These are phyloP conservation scores for Drosophila ananassae DNA, from an alignment of 1,140 invertebrate genomes.

Conservation along the genomic window DNA sequence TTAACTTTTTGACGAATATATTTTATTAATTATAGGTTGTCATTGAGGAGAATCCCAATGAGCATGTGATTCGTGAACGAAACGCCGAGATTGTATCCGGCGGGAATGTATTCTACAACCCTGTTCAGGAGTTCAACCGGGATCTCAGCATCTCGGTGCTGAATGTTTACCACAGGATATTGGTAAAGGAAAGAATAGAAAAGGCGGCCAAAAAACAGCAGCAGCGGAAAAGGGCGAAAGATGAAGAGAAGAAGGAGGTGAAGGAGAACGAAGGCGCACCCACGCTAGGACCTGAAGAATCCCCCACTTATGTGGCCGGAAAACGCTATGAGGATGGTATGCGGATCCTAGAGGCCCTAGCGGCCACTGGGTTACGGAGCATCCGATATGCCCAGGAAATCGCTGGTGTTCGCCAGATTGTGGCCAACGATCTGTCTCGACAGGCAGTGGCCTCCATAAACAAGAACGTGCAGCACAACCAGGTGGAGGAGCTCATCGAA, in stretches of 20 bases:
- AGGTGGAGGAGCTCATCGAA: conserved; percentile 89
- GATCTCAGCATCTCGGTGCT: conserved; percentile 92
- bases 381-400: conserved; percentile 98
- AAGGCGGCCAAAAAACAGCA: conserved; percentile 61
- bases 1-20: neutral
- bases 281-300: neutral
- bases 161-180: conserved; percentile 86
- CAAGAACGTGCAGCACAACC: conserved; percentile 92
- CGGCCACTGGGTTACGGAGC: conserved; percentile 95
- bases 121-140: conserved; percentile 98
- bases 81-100: conserved; percentile 77
- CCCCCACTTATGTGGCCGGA: conserved; percentile 45
- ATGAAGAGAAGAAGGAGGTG: conserved; percentile 24
- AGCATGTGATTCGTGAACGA: conserved; percentile 66
- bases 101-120: conserved; percentile 97
- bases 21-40: neutral
- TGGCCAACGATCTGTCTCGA: conserved; percentile 97
- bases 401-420: conserved; percentile 90
- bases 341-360: conserved; percentile 95
- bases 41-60: conserved; percentile 46
- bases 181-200: conserved; percentile 59
- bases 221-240: conserved; percentile 18
- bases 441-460: conserved; percentile 94
- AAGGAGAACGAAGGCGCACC: neutral
- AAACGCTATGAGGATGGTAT: conserved; percentile 86